Evolutionary conservation across 1,140 invertebrate genomes (phyloP), one percentile per base, ranked within the genome.

Genomic region (Oedothorax gibbosus): DNA sequence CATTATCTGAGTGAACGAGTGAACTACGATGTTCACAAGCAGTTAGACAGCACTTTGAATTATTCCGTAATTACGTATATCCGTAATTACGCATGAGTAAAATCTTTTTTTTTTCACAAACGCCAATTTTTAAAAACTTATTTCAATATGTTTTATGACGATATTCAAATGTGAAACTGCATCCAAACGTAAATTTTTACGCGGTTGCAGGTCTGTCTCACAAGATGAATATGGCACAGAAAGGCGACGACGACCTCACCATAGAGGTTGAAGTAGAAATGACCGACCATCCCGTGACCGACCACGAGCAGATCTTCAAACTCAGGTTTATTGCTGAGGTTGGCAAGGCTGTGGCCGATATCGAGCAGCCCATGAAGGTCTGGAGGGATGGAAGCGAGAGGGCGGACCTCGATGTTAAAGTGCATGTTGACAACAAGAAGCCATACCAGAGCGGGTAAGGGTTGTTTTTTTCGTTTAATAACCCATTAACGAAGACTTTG

Each of bases 171-270:
- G 57, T 14, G 12, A 60, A 12, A 60, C n/a, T 60, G n/a, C 57
- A 14, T 60, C 7, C n/a, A 14, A 14, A 60, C 1, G n/a, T n/a
- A 60, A n/a, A 2, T 3, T 60, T 7, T 7, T 14, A 60, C 57
- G 1, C 2, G 35, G 35, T 35, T 35, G 35, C 21, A 81, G 85
- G 77, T 60, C 60, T 81, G 18, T 60, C 69, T 9, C 79, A 83
- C 60, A 86, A 83, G n/a, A 75, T 78, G 73, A 83, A 78, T 20
- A 83, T 78, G 71, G 57, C 66, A 5, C 66, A 85, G 64, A 69
- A 83, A 51, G 87, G 84, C 11, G 87, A 87, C 54, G 87, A 88
- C 66, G 77, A 87, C 64, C 65, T 88, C 14, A 87, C 76, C 14
- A 73, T 88, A 5, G 87, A 88, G 57, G 87, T 86, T 2, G 50